Evolutionary conservation across 2,888 invertebrate species (phyloP).

Genomic region (Phorcus lineatus): DNA sequence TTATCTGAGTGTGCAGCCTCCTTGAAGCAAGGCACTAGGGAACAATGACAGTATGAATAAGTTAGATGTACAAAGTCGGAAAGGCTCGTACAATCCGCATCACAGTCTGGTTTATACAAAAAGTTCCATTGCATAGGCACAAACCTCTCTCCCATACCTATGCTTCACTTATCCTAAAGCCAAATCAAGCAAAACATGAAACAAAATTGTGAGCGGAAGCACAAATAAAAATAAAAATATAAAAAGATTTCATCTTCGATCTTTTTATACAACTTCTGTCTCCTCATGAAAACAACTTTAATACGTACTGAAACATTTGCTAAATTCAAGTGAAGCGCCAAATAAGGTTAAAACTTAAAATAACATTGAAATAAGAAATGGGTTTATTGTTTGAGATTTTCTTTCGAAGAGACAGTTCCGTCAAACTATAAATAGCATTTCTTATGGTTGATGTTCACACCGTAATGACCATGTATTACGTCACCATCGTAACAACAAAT

Average conservation of each 20-base stretch:
- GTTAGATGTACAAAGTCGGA: not conserved
- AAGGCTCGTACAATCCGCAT: not conserved
- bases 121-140: not conserved
- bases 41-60: not conserved
- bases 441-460: not conserved
- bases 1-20: too few relatives aligned
- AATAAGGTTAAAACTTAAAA: not conserved
- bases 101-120: not conserved
- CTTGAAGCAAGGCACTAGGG: not conserved
- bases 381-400: not conserved
- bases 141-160: not conserved
- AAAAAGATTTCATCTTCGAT: not conserved
- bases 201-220: conserved; percentile 10
- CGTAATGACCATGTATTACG: not conserved
- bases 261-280: too few relatives aligned
- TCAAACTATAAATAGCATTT: not conserved
- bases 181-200: conserved; percentile 2
- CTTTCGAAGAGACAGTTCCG: not conserved
- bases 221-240: conserved; percentile 9
- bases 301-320: too few relatives aligned
- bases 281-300: too few relatives aligned
- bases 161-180: not conserved
- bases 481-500: conserved; percentile 1
- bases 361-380: not conserved
- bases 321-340: not conserved